Conservation (phyloP, 2,797 vertebrate species). For the Danionella dracula region DNA sequence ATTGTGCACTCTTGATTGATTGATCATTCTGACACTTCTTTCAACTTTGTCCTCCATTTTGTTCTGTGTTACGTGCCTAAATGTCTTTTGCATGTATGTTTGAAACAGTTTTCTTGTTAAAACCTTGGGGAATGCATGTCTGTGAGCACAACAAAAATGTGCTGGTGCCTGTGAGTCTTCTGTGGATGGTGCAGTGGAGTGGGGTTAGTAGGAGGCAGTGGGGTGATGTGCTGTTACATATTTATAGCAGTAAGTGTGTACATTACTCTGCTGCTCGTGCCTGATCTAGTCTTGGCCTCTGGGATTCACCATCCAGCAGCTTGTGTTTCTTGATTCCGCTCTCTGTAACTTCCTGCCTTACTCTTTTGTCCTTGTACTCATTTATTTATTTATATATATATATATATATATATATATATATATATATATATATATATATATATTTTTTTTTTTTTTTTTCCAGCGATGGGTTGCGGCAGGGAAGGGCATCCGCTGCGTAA, state of each 20-base stretch:
- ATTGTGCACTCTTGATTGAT: no score
- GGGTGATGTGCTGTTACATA: slow-evolving; percentile 18
- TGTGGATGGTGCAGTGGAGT: background rate
- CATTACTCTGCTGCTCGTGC: slow-evolving; percentile 19
- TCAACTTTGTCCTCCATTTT: background rate
- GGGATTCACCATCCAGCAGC: slow-evolving; percentile 18
- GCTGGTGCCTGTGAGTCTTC: slow-evolving; percentile 10
- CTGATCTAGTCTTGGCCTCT: slow-evolving; percentile 16
- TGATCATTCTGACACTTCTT: background rate
- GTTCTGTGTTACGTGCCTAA: slow-evolving; percentile 16
- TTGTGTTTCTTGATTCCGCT: slow-evolving; percentile 16
- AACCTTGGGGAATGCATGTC: slow-evolving; percentile 9
- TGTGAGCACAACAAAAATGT: background rate
- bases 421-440: no score
- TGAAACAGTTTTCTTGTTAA: slow-evolving; percentile 25
- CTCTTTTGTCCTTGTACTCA: background rate
- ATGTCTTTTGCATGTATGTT: slow-evolving; percentile 1
- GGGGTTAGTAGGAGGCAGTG: slow-evolving; percentile 7
- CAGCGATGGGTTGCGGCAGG: no score
- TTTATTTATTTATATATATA: no score
- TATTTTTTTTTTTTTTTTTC: background rate
- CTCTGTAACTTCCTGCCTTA: slow-evolving; percentile 18
- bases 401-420: no score
- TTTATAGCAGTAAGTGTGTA: slow-evolving; percentile 39
- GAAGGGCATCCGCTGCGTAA: no score